Base-by-base conservation (phyloP, 2,888 invertebrate species). In the Chaetogeoica ovagalla region DNA sequence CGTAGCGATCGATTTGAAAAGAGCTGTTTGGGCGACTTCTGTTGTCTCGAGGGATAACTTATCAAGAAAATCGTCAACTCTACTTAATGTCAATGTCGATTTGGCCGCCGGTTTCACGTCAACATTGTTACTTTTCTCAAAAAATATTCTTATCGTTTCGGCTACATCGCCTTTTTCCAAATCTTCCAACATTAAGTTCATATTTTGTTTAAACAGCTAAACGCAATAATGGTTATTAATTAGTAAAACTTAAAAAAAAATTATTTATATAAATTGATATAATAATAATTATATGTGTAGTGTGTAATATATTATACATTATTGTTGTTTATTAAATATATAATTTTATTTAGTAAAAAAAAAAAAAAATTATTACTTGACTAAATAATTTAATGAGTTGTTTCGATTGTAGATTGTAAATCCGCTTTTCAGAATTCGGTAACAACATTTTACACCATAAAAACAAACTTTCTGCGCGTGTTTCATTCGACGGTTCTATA, bases 351-450 rank as follows among this genome's bases (percentile, higher is more conserved):
- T 66, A 55, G 19, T 19, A 55, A 4, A 55, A 55, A 1, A 55
- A 19, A 19, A 19, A n/a, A 23, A 19, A 21, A 69, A 39, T 48
- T 84, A 55, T 84, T 83, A 88, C 88, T 85, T 90, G 90, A 68
- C 95, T 92, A 86, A 96, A 97, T 66, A 96, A 86, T 87, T 97
- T 97, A 0, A 96, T 88, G 76, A 98, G 88, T 85, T 96, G 96
- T 86, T 96, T 96, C 85, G 93, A 95, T 88, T 96, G 95, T 71
- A 98, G 87, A 88, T 97, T 97, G 86, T 97, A 98, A 55, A 96
- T 91, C 82, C 94, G 88, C 86, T 95, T 95, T 19, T 91, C 89
- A 43, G 92, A 92, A 69, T 91, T 92, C 0, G 97, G 97, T 73
- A 97, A 87, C 37, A 97, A 87, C 83, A 96, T 87, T 84, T 92